A percentile compares a stretch with the other conserved stretches of the same genome.
Conservation (phyloP, 1,140 invertebrate genomes). For the Maniola jurtina region DNA sequence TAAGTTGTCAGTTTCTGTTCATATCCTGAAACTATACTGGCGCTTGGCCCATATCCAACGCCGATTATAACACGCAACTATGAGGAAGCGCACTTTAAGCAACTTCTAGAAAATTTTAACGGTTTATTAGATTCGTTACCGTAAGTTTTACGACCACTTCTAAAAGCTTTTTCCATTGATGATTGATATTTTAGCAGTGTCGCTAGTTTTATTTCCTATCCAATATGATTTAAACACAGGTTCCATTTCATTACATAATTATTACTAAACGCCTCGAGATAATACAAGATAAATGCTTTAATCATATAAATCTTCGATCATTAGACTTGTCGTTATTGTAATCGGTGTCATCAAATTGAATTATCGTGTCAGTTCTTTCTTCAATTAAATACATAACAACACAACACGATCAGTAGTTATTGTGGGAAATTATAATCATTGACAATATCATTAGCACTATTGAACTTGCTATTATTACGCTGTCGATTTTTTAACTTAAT, state of each 20-base stretch:
- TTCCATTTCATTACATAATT: neutral
- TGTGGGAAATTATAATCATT: neutral
- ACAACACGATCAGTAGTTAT: neutral
- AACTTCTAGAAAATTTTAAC: neutral
- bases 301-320: neutral
- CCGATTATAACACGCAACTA: constrained; percentile 5
- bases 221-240: neutral
- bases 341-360: neutral
- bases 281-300: neutral
- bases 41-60: constrained; percentile 11
- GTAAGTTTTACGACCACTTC: neutral
- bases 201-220: neutral
- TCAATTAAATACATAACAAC: neutral
- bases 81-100: constrained; percentile 4
- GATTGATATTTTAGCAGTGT: neutral
- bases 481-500: too few relatives aligned
- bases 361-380: constrained; percentile 8
- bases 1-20: neutral
- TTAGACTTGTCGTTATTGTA: neutral
- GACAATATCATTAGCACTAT: neutral
- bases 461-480: neutral
- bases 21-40: constrained; percentile 5
- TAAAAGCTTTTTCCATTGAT: neutral
- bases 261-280: neutral
- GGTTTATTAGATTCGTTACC: neutral